These are phyloP conservation scores for Babylonia areolata DNA, from an alignment of 1,140 invertebrate species.

Conservation along the genomic window DNA sequence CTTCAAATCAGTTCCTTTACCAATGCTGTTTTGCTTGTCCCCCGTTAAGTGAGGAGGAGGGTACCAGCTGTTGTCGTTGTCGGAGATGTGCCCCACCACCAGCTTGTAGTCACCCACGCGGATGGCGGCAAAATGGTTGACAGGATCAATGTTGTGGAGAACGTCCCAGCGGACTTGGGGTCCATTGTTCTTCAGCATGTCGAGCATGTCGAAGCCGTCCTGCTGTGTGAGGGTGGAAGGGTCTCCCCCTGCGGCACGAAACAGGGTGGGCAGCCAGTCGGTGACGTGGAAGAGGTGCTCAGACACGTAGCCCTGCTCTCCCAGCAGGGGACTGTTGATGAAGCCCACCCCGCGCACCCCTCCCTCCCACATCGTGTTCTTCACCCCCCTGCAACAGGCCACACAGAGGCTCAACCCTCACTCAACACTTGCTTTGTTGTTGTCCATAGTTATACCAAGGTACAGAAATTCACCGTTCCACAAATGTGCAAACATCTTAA, in stretches of 20 bases:
- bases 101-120: constrained; percentile 88
- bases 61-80: constrained; percentile 67
- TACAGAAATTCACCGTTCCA: too few relatives aligned
- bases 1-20: not conserved
- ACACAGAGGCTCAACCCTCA: too few relatives aligned
- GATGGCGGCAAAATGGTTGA: constrained; percentile 83
- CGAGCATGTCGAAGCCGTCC: constrained; percentile 89
- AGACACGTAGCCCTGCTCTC: constrained; percentile 77
- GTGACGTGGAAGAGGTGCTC: constrained; percentile 86
- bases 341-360: constrained; percentile 87
- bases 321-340: constrained; percentile 87
- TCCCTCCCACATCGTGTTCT: constrained; percentile 91
- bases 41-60: constrained; percentile 37
- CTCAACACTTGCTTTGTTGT: too few relatives aligned
- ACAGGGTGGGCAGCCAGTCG: constrained; percentile 93
- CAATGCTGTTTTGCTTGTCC: not conserved
- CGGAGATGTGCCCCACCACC: constrained; percentile 82
- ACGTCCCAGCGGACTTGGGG: constrained; percentile 81
- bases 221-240: constrained; percentile 76
- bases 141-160: constrained; percentile 93
- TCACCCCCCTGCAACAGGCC: constrained; percentile 77
- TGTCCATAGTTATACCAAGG: too few relatives aligned
- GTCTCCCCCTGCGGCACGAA: constrained; percentile 73
- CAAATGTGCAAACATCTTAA: too few relatives aligned
- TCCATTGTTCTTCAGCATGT: constrained; percentile 80